Evolutionary conservation across 2,797 vertebrate species (phyloP), one percentile per base, ranked within the genome.

Genomic region (Octomys mimax): DNA sequence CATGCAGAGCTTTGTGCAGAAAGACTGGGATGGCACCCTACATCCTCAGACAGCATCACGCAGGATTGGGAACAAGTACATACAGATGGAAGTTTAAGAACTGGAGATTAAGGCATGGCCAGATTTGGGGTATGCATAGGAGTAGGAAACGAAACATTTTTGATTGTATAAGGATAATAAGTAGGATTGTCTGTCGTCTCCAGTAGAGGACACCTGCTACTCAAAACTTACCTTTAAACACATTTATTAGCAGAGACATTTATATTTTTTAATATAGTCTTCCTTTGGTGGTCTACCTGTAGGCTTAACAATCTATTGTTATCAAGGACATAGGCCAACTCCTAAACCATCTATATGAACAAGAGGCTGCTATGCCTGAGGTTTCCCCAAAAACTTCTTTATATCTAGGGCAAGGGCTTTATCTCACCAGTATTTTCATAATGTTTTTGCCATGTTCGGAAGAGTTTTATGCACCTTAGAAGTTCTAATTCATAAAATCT

Each of bases 201-300:
- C 10, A 64, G n/a, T 39, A 33, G 87, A 73, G 82, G n/a, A 7
- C 6, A 77, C 62, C 7, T 62, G 21, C 78, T 46, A 83, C 22
- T 16, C 12, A 85, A 64, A 13, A n/a, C 21, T 94, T 54, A 77
- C 11, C 33, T 24, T 22, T 6, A 46, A 75, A 80, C 18, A 57
- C 6, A 11, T 59, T 36, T 80, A 57, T 57, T 57, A 59, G 52
- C 54, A 4, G 54, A 18, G 33, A 33, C 36, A 19, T 31, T 52
- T 18, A 78, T 52, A 52, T 52, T 87, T 91, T 82, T 54, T 83
- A 87, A 52, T 49, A 62, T n/a, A 61, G 28, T 68, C 6, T 85
- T 57, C 1, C 9, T 87, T 93, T 81, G 54, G 39, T 78, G 92
- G 31, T 21, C 42, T 22, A 1, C 5, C 22, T 85, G 39, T 16